These are phyloP conservation scores for Siniperca undulata DNA, from an alignment of 2,797 vertebrate species.

Conservation along the genomic window DNA sequence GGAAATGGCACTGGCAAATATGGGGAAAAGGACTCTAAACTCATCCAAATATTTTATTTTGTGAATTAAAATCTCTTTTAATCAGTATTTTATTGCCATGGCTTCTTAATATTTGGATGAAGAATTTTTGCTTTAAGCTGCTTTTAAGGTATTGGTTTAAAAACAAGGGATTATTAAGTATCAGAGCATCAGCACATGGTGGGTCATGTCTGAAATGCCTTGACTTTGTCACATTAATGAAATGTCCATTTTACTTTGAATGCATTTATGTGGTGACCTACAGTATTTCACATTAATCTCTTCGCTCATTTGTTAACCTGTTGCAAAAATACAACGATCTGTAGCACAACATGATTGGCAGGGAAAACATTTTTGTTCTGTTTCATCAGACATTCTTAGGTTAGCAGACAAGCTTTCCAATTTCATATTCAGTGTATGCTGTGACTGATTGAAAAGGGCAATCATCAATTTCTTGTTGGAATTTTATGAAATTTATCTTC, in stretches of 20 bases:
- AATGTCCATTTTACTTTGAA: constrained; percentile 15
- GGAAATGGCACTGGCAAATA: constrained; percentile 24
- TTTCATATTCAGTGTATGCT: constrained; percentile 22
- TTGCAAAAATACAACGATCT: background rate
- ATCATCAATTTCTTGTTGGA: constrained; percentile 37
- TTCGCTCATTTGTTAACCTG: background rate
- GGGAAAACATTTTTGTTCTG: background rate
- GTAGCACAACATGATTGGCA: constrained; percentile 1
- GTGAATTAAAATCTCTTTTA: constrained; percentile 12
- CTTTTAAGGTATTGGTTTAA: constrained; percentile 43
- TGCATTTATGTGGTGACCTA: constrained; percentile 15
- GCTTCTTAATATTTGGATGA: constrained; percentile 69
- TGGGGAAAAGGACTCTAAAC: constrained; percentile 27
- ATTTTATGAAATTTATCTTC: constrained; percentile 40
- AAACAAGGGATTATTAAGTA: constrained; percentile 2
- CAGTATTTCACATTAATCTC: constrained; percentile 20
- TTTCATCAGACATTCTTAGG: constrained; percentile 19
- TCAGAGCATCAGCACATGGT: constrained; percentile 29
- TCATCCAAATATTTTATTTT: constrained; percentile 62
- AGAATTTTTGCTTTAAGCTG: constrained; percentile 38
- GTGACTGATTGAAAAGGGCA: constrained; percentile 50
- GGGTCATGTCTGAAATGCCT: constrained; percentile 65
- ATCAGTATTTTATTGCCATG: constrained; percentile 30
- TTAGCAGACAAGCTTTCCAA: constrained; percentile 25
- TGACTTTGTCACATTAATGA: constrained; percentile 28